phyloP scores from a whole-genome alignment of 2,888 invertebrate genomes.

The Argyresthia goedartella region DNA sequence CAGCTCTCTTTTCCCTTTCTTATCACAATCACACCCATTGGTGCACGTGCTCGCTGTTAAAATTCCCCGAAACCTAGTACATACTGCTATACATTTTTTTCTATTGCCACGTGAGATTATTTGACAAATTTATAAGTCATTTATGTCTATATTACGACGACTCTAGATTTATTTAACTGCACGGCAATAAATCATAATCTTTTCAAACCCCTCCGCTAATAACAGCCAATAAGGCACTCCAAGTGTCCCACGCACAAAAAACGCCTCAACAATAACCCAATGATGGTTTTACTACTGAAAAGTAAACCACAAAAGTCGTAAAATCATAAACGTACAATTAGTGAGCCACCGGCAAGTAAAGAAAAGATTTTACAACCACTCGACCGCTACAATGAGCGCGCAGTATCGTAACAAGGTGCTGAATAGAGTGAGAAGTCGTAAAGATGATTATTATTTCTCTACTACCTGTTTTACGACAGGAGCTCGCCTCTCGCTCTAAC shows the following conservation, averaged over 20 bases:
- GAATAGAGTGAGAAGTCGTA: conserved; percentile 73
- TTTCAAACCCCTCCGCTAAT: background rate
- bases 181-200: background rate
- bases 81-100: background rate
- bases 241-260: conserved; percentile 18
- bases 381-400: conserved; percentile 67
- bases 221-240: too few species aligned
- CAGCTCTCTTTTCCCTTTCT: conserved; percentile 62
- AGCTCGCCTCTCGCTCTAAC: conserved; percentile 44
- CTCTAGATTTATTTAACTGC: too few species aligned
- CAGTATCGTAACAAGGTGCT: conserved; percentile 72
- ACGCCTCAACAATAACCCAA: conserved; percentile 44
- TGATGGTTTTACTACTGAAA: conserved; percentile 54
- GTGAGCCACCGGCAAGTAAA: conserved; percentile 65
- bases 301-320: conserved; percentile 65
- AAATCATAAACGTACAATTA: conserved; percentile 71
- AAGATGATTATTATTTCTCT: conserved; percentile 74
- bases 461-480: conserved; percentile 70
- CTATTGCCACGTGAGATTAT: too few species aligned
- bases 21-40: conserved; percentile 60
- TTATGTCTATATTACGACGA: too few species aligned
- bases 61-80: background rate
- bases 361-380: conserved; percentile 71
- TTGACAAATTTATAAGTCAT: too few species aligned
- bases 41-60: conserved; percentile 37